These are phyloP conservation scores for Poeciliopsis occidentalis DNA, from an alignment of 2,113 vertebrate genomes.

Conservation along the genomic window DNA sequence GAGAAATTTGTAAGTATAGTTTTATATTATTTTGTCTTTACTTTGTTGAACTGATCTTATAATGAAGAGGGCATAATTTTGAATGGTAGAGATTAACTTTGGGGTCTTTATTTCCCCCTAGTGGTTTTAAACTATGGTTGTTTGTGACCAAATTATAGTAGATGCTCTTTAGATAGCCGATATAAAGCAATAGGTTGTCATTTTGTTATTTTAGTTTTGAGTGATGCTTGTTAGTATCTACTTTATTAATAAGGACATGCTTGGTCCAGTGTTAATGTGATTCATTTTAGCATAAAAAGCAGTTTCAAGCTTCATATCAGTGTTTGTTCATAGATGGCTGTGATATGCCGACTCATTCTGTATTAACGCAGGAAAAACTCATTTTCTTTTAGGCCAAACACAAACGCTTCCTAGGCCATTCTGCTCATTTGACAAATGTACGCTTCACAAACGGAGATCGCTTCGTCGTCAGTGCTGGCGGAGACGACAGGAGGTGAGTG, in stretches of 20 bases:
- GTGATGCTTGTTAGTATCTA: too few relatives aligned
- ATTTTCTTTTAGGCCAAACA: conserved; percentile 90
- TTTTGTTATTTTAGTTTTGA: too few relatives aligned
- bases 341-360: not conserved
- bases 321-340: not conserved
- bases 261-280: not conserved
- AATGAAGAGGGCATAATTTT: not conserved
- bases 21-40: conserved; percentile 3
- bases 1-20: conserved; percentile 96
- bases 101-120: not conserved
- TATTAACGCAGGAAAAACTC: too few relatives aligned
- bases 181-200: too few relatives aligned
- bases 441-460: conserved; percentile 93
- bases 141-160: too few relatives aligned
- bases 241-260: not conserved
- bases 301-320: not conserved
- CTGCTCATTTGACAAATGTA: conserved; percentile 93
- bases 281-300: not conserved
- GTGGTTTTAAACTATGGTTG: not conserved
- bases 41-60: not conserved
- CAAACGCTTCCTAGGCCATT: conserved; percentile 96
- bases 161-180: too few relatives aligned
- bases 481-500: conserved; percentile 92
- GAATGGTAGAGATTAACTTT: not conserved
- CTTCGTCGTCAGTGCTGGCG: conserved; percentile 93